These are phyloP conservation scores for Syngnathoides biaculeatus DNA, from an alignment of 2,113 vertebrate genomes.

Conservation along the genomic window DNA sequence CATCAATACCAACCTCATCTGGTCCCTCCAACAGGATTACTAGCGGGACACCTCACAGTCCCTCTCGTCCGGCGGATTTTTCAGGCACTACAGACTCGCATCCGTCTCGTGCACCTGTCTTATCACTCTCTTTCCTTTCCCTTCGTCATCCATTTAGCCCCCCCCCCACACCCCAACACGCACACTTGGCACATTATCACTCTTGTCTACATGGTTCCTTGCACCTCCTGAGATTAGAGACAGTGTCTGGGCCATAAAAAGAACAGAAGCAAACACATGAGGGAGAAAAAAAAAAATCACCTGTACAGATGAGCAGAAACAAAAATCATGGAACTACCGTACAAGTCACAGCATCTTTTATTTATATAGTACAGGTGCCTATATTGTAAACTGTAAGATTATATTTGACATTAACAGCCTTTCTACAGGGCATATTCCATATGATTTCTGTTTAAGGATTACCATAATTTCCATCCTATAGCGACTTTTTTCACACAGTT, in stretches of 20 bases:
- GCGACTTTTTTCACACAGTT: no score
- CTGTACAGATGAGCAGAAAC: not conserved
- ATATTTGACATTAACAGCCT: not conserved
- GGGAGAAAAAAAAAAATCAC: not conserved
- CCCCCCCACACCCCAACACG: no score
- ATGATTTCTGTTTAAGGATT: no score
- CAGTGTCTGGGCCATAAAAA: constrained; percentile 23
- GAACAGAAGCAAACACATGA: constrained; percentile 5
- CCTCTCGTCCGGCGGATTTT: constrained; percentile 14
- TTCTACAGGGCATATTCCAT: not conserved
- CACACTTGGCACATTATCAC: constrained; percentile 25
- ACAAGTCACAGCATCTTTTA: not conserved
- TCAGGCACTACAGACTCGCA: constrained; percentile 12
- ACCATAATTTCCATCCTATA: no score
- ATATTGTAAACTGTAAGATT: not conserved
- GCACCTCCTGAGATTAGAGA: constrained; percentile 31
- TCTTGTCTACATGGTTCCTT: constrained; percentile 33
- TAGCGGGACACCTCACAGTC: constrained; percentile 18
- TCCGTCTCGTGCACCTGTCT: constrained; percentile 11
- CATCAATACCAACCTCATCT: constrained; percentile 25
- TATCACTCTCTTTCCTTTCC: constrained; percentile 16
- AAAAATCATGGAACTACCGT: not conserved
- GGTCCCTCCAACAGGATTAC: constrained; percentile 42
- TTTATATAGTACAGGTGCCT: no score
- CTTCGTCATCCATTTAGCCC: not conserved